Base-by-base conservation (phyloP, 1,140 invertebrate genomes). In the Drosophila subobscura region DNA sequence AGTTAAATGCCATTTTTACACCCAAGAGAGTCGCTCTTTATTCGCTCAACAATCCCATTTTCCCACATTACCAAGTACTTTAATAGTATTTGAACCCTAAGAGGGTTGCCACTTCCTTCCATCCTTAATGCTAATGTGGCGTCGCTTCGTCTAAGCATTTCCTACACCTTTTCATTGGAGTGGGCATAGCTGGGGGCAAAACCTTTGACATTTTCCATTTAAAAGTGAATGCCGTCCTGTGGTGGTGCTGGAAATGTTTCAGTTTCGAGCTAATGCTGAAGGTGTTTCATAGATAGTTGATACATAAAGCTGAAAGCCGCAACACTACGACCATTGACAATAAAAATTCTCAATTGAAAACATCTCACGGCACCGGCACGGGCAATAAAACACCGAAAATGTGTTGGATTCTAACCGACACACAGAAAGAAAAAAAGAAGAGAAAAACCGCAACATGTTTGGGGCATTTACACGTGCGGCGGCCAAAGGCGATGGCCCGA, bases 321-420 rank as follows among this genome's bases (percentile, higher is more conserved):
- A 85, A 86, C 81, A 74, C 83, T 85, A 86, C 74, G 55, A 44
- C 66, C 10, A 12, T 85, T 85, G 81, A 85, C 83, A 86, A 86
- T 86, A 86, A 86, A 86, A 86, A 86, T 88, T 88, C 81, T 86
- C 88, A 88, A 85, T 85, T 86, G 86, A 88, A 86, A 86, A 86
- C 81, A 86, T 88, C 85, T 86, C 83, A 86, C 70, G 83, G 74
- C 83, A 65, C 37, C 63, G 65, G 85, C 83, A 65, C 37, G 59
- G 65, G 85, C 83, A 88, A 86, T 86, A 86, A 86, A 86, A 86
- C 83, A 85, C 66, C 81, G 49, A 65, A 84, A 81, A 81, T 73
- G 64, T 86, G 72, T 75, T 66, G 47, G 71, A 42, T 81, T 49
- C 55, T 59, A 81, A 55, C 70, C 83, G 42, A 20, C 16, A 20